Conservation (phyloP, 2,888 invertebrate species). For the Melieria crassipennis region DNA sequence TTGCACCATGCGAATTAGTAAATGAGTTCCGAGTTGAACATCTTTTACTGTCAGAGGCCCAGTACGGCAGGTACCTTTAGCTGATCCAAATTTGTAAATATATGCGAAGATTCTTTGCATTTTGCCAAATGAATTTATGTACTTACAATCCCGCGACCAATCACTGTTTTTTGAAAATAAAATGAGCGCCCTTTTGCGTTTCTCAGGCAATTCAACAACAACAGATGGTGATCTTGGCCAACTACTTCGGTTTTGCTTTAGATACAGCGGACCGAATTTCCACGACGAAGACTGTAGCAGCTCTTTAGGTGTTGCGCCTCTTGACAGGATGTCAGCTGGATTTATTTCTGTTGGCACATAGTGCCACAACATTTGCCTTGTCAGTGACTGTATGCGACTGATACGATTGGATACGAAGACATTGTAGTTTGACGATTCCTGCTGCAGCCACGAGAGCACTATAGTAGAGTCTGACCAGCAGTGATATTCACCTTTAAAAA, state of each 20-base stretch:
- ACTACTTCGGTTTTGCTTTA: constrained; percentile 7
- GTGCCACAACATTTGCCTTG: constrained; percentile 31
- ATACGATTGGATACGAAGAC: constrained; percentile 25
- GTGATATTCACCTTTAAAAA: constrained; percentile 6
- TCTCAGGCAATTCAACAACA: background rate
- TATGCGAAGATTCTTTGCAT: constrained; percentile 13
- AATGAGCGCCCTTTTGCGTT: background rate
- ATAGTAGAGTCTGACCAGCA: constrained; percentile 35
- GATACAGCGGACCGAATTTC: constrained; percentile 10
- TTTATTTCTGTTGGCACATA: constrained; percentile 31
- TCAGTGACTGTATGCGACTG: constrained; percentile 31
- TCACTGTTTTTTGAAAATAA: background rate
- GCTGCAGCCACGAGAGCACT: constrained; percentile 1
- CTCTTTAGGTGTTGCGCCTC: constrained; percentile 5
- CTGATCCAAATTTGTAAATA: constrained; percentile 1
- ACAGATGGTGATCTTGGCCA: background rate
- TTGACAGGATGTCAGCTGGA: constrained; percentile 24
- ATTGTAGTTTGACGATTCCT: constrained; percentile 10
- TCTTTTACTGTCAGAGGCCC: background rate
- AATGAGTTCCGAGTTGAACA: constrained; percentile 5
- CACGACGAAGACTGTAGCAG: background rate
- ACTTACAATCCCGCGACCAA: background rate
- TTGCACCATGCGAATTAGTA: constrained; percentile 21
- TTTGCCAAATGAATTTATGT: constrained; percentile 5
- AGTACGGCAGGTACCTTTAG: background rate